Conservation (phyloP, 2,113 vertebrate species). For the Stegostoma tigrinum region DNA sequence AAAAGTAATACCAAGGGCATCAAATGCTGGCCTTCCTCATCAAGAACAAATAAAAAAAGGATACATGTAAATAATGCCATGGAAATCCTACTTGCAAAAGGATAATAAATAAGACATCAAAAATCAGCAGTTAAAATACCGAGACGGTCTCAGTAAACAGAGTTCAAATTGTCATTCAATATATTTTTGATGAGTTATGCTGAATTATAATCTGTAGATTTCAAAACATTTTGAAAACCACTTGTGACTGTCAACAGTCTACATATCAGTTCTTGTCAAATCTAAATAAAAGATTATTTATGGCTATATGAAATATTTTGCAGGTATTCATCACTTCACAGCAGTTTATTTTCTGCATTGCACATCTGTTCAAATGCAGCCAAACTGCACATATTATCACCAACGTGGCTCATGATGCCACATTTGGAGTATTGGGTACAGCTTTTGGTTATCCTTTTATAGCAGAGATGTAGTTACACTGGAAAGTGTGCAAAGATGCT, state of each 20-base stretch:
- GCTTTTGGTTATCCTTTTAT: no score
- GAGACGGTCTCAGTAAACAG: neutral
- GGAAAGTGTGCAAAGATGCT: no score
- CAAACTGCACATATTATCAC: neutral
- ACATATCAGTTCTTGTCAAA: neutral
- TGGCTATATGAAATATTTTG: neutral
- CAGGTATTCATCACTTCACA: neutral
- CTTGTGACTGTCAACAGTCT: neutral
- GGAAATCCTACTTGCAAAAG: neutral
- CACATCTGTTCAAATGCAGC: neutral
- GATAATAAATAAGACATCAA: neutral
- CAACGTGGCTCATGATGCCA: no score
- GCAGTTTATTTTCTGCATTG: neutral
- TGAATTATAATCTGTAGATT: neutral
- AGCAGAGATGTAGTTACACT: no score
- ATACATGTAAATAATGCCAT: neutral
- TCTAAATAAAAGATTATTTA: neutral
- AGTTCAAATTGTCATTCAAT: neutral
- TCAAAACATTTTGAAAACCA: neutral
- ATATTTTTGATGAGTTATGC: neutral
- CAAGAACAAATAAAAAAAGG: neutral
- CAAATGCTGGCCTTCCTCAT: no score
- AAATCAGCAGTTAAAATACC: neutral
- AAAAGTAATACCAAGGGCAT: no score
- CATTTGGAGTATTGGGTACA: no score